phyloP scores from a whole-genome alignment of 2,113 vertebrate species.

The Strix aluco region DNA sequence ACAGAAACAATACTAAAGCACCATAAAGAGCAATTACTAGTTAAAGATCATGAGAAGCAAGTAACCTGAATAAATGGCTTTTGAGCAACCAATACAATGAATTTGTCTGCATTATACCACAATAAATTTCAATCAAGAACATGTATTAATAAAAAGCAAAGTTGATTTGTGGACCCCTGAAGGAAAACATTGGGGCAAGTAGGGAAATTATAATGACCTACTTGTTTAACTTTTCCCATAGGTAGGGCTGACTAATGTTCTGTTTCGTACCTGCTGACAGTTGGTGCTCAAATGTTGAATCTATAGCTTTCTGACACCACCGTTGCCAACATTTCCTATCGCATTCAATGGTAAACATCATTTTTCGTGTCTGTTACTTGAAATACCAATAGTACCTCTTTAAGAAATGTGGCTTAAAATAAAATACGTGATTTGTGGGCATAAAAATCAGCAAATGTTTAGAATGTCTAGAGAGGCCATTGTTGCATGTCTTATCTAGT shows the following conservation, averaged over 20 bases:
- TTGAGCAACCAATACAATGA: not conserved
- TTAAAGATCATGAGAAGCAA: not conserved
- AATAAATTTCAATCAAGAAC: not conserved
- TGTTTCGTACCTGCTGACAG: not conserved
- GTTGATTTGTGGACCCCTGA: not conserved
- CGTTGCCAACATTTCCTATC: not conserved
- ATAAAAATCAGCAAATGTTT: not conserved
- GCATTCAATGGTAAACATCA: not conserved
- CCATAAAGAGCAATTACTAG: not conserved
- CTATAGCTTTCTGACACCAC: not conserved
- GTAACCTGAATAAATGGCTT: not conserved
- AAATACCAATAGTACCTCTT: not conserved
- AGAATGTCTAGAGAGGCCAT: not conserved
- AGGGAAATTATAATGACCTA: not conserved
- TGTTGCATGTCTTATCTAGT: not conserved
- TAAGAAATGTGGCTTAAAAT: not conserved
- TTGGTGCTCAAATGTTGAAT: not conserved
- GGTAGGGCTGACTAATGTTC: not conserved
- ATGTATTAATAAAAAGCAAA: not conserved
- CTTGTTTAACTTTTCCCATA: not conserved
- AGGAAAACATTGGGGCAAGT: not conserved
- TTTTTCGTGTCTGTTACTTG: not conserved
- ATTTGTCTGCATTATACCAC: not conserved
- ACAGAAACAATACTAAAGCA: not conserved
- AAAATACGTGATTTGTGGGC: not conserved